These are phyloP conservation scores for Cataglyphis albicans DNA, from an alignment of 2,888 invertebrate genomes.

Conservation along the genomic window DNA sequence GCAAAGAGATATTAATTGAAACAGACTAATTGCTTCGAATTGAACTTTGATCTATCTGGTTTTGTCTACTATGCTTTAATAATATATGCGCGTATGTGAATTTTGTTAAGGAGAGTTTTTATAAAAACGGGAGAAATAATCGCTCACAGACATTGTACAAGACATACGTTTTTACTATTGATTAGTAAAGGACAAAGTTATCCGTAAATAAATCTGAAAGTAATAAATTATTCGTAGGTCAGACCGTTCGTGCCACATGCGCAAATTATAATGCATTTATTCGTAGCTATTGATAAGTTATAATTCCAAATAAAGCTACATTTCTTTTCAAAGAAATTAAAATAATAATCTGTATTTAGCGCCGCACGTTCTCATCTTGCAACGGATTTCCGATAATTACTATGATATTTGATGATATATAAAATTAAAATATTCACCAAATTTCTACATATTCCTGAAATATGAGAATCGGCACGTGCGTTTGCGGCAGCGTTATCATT, in stretches of 20 bases:
- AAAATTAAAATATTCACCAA: slow-evolving; percentile 19
- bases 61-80: background rate
- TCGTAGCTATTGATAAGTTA: background rate
- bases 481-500: slow-evolving; percentile 77
- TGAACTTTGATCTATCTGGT: background rate
- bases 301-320: background rate
- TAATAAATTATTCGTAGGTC: background rate
- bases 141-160: background rate
- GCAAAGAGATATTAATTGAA: slow-evolving; percentile 7
- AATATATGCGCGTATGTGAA: background rate
- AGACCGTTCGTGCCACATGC: background rate
- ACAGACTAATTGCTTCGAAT: background rate
- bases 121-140: background rate
- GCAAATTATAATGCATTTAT: background rate
- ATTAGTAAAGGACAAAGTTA: background rate
- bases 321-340: background rate
- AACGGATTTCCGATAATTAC: background rate
- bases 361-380: too few relatives aligned
- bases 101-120: background rate
- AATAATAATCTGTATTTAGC: background rate
- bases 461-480: slow-evolving; percentile 74
- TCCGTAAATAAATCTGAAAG: background rate
- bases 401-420: background rate
- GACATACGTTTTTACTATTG: background rate
- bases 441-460: slow-evolving; percentile 79